Conservation (phyloP, 2,888 invertebrate genomes). For the Xestia ashworthii region DNA sequence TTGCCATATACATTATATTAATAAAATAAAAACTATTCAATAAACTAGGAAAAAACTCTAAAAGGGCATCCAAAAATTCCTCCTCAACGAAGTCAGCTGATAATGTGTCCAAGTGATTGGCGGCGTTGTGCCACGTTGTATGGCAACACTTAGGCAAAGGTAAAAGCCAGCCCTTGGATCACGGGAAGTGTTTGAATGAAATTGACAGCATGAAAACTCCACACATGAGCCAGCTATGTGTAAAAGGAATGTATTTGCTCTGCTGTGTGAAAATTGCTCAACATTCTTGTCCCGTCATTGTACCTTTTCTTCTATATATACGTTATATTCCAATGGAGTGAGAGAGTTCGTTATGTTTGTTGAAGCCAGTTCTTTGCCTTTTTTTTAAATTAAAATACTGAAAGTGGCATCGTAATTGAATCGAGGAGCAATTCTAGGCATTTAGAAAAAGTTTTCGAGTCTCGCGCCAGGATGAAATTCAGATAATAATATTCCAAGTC, state of each 20-base stretch:
- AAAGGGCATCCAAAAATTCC: too few species aligned
- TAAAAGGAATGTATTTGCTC: not conserved
- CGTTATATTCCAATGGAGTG: constrained; percentile 2
- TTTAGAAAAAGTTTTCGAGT: constrained; percentile 5
- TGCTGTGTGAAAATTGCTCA: constrained; percentile 3
- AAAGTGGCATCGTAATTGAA: constrained; percentile 18
- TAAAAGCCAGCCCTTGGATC: too few species aligned
- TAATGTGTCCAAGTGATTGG: too few species aligned
- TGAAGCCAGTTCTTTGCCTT: not conserved
- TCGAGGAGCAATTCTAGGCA: constrained; percentile 8
- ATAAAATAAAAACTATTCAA: too few species aligned
- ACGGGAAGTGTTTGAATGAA: not conserved
- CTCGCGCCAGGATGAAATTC: not conserved
- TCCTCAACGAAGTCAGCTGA: too few species aligned
- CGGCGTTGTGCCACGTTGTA: too few species aligned
- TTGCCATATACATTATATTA: too few species aligned
- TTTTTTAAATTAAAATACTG: constrained; percentile 22
- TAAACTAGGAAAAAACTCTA: too few species aligned
- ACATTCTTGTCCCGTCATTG: not conserved
- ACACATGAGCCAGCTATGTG: too few species aligned
- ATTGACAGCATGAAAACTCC: not conserved
- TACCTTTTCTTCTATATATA: not conserved
- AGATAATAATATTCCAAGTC: not conserved
- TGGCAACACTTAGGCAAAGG: too few species aligned
- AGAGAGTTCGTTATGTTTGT: not conserved